These are phyloP conservation scores for Thamnophis elegans DNA, from an alignment of 2,797 vertebrate genomes.

Conservation along the genomic window DNA sequence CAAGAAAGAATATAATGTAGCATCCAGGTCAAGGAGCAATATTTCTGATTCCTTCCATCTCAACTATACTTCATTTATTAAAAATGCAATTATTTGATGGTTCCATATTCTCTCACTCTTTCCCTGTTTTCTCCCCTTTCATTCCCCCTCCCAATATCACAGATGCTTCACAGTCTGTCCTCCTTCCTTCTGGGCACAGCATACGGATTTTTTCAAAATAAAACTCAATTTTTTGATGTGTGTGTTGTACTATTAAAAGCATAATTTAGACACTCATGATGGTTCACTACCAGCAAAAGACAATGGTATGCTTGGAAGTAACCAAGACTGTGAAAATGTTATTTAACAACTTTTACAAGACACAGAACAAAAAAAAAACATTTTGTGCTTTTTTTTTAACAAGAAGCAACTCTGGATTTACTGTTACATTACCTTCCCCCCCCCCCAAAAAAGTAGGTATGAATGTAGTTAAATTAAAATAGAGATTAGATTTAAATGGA, in stretches of 20 bases:
- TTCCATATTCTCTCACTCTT: slow-evolving; percentile 49
- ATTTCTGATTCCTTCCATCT: slow-evolving; percentile 57
- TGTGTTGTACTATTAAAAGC: slow-evolving; percentile 54
- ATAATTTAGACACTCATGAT: slow-evolving; percentile 49
- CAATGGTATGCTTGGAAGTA: slow-evolving; percentile 17
- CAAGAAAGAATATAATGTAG: slow-evolving; percentile 39
- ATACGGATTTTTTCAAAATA: slow-evolving; percentile 41
- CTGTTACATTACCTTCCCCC: accelerated
- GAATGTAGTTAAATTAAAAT: background rate
- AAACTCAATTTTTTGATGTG: slow-evolving; percentile 42
- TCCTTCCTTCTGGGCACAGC: slow-evolving; percentile 45
- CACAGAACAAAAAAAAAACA: background rate
- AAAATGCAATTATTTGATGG: slow-evolving; percentile 69
- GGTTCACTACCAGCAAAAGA: slow-evolving; percentile 51
- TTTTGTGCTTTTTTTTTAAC: slow-evolving; percentile 10
- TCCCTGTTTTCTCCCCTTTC: background rate
- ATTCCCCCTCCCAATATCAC: slow-evolving; percentile 53
- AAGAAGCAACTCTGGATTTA: slow-evolving; percentile 7
- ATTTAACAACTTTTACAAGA: slow-evolving; percentile 6
- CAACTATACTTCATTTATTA: slow-evolving; percentile 62
- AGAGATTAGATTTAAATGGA: background rate
- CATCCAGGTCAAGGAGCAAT: slow-evolving; percentile 44
- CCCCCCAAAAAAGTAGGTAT: background rate
- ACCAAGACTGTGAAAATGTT: slow-evolving; percentile 29
- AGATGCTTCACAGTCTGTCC: slow-evolving; percentile 74